Evolutionary conservation across 2,888 invertebrate species (phyloP).

Genomic region (Andricus quercusramuli): DNA sequence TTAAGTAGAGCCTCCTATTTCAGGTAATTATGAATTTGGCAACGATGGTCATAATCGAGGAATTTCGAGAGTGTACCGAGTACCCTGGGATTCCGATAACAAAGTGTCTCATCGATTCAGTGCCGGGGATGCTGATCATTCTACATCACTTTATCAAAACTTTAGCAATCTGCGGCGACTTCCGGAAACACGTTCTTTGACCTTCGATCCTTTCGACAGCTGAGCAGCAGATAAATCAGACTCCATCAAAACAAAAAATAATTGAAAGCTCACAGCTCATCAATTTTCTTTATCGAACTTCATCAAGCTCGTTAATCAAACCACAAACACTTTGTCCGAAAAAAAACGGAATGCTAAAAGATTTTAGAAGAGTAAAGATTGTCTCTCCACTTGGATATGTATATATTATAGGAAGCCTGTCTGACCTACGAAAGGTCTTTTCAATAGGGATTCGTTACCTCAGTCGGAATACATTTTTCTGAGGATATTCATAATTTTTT

Average conservation of each 20-base stretch:
- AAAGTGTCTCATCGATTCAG: constrained; percentile 82
- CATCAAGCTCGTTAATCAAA: not conserved
- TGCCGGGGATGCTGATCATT: constrained; percentile 85
- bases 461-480: constrained; percentile 1
- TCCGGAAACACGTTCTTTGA: constrained; percentile 84
- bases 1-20: constrained; percentile 23
- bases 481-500: constrained; percentile 3
- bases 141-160: constrained; percentile 79
- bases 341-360: not conserved
- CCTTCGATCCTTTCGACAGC: constrained; percentile 80
- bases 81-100: constrained; percentile 69
- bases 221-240: constrained; percentile 64
- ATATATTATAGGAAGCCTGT: constrained; percentile 6
- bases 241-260: not conserved
- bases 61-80: constrained; percentile 59
- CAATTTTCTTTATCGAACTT: not conserved
- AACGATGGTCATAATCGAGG: constrained; percentile 63
- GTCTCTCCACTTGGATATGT: not conserved
- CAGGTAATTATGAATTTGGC: constrained; percentile 72
- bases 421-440: constrained; percentile 7
- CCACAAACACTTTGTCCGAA: not conserved
- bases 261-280: constrained; percentile 3
- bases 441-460: constrained; percentile 19
- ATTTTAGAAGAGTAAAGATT: not conserved
- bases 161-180: constrained; percentile 81